Percentiles rank a stretch among this genome's conserved stretches.
Evolutionary conservation across 2,888 invertebrate genomes (phyloP).

Genomic region (Cheilosia urbana): DNA sequence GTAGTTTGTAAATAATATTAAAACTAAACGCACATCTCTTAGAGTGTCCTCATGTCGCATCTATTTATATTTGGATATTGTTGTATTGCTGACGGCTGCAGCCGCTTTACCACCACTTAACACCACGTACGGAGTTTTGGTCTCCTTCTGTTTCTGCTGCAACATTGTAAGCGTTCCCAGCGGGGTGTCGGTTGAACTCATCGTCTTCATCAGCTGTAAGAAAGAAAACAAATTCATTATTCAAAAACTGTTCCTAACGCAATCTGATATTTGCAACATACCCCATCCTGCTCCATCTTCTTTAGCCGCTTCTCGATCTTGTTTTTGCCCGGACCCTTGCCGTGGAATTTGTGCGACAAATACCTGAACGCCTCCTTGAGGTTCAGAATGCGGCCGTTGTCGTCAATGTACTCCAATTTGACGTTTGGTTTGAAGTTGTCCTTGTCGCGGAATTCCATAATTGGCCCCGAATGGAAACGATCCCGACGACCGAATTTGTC

Average conservation of each 20-base stretch:
- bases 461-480: constrained; percentile 91
- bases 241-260: background rate
- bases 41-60: background rate
- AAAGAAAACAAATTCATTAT: background rate
- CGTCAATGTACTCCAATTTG: constrained; percentile 98
- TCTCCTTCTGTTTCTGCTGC: constrained; percentile 97
- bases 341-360: constrained; percentile 99
- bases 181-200: constrained; percentile 99
- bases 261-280: constrained; percentile 81
- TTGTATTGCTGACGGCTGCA: constrained; percentile 79
- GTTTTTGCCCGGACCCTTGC: constrained; percentile 99
- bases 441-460: constrained; percentile 96
- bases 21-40: constrained; percentile 32
- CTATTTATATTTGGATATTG: constrained; percentile 82
- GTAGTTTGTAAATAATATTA: constrained; percentile 15
- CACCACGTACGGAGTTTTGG: constrained; percentile 95
- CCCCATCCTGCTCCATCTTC: constrained; percentile 96
- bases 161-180: constrained; percentile 96
- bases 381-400: constrained; percentile 95
- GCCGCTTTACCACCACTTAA: constrained; percentile 94
- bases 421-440: constrained; percentile 95
- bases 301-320: constrained; percentile 98
- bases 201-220: constrained; percentile 94
- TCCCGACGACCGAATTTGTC: constrained; percentile 91
- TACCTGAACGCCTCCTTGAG: constrained; percentile 98